phyloP scores from a whole-genome alignment of 2,113 vertebrate species.

The Notarius lentiginosus region DNA sequence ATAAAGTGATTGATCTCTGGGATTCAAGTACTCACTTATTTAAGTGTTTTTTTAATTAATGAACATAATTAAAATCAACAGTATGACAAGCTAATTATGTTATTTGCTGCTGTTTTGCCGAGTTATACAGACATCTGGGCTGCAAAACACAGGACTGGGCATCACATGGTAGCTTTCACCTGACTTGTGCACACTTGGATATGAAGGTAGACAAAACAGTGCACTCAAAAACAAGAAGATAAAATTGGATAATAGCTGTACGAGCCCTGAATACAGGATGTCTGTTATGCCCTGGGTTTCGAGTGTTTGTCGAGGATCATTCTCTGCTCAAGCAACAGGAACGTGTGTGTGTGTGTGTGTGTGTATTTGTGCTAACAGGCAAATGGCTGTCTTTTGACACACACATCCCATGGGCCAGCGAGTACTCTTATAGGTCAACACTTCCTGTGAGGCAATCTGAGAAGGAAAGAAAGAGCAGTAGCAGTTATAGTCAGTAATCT shows the following conservation, averaged over 20 bases:
- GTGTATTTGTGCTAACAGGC: background rate
- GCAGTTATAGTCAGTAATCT: constrained; percentile 3
- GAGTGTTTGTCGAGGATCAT: constrained; percentile 20
- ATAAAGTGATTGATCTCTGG: background rate
- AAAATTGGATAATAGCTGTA: background rate
- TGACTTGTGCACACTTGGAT: background rate
- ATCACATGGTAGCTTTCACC: background rate
- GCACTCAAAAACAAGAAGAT: background rate
- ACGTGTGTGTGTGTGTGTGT: constrained; percentile 4
- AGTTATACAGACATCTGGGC: background rate
- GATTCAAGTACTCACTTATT: background rate
- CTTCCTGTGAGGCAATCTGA: constrained; percentile 34
- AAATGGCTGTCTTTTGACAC: constrained; percentile 30
- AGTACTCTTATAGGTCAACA: constrained; percentile 41
- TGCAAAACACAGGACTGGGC: background rate
- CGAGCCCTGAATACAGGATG: background rate
- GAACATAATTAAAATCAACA: background rate
- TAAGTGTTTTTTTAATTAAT: background rate
- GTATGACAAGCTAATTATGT: background rate
- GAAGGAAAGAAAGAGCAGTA: constrained; percentile 23
- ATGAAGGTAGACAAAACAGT: background rate
- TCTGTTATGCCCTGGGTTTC: background rate
- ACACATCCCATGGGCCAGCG: constrained; percentile 34
- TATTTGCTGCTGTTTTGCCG: background rate
- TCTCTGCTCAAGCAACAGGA: constrained; percentile 12